These are phyloP conservation scores for Petrolisthes manimaculis DNA, from an alignment of 2,888 invertebrate species.

Conservation along the genomic window DNA sequence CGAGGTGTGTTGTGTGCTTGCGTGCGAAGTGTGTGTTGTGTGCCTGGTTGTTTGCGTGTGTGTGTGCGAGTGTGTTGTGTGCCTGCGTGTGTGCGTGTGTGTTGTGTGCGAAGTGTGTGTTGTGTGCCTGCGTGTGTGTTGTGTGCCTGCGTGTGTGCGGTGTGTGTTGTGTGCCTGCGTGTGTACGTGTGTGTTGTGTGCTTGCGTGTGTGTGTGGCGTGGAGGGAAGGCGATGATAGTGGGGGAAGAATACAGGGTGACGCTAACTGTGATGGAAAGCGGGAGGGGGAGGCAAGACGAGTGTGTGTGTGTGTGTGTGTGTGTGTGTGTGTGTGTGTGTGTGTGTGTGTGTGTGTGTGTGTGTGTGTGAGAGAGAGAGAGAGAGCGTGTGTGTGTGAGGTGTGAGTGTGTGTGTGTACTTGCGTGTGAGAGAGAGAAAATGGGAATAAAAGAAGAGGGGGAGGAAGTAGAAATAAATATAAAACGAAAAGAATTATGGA, in stretches of 20 bases:
- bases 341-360: background rate
- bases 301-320: background rate
- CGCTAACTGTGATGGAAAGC: slow-evolving; percentile 31
- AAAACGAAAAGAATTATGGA: background rate
- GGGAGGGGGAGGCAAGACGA: background rate
- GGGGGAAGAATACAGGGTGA: slow-evolving; percentile 16
- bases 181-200: no score
- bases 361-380: background rate
- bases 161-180: no score
- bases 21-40: no score
- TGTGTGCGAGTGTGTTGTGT: background rate
- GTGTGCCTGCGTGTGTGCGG: no score
- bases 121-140: no score
- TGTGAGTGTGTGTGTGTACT: no score
- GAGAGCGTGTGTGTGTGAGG: no score
- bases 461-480: background rate
- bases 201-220: slow-evolving; percentile 29
- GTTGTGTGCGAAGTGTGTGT: no score
- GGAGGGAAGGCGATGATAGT: slow-evolving; percentile 34
- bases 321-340: background rate
- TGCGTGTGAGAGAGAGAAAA: background rate
- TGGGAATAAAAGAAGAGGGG: background rate
- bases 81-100: slow-evolving; percentile 15
- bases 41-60: no score
- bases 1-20: no score